Base-by-base conservation (phyloP, 2,797 vertebrate genomes). In the Trematomus bernacchii region DNA sequence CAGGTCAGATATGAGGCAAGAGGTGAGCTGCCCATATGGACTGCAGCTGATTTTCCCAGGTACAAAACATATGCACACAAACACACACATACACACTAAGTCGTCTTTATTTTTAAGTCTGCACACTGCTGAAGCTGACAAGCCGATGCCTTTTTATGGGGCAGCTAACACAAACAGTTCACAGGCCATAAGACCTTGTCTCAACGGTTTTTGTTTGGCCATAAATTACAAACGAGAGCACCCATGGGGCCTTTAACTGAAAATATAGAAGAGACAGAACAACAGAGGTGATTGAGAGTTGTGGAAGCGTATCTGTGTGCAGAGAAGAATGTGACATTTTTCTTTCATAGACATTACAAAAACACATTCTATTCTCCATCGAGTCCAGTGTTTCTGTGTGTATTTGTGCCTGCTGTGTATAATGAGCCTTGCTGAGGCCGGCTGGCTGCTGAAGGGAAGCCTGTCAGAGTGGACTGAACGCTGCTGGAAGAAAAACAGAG, bases 21-120 rank as follows among this genome's bases (percentile, higher is more conserved):
- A 77, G 42, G 59, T 71, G 51, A 83, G 84, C 92, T 92, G 92
- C 92, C 94, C 97, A 97, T 97, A 93, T 97, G 97, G 97, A 96
- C 90, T 87, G 81, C 96, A 97, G 96, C 96, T 96, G 96, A 97
- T 93, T 91, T 77, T 55, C 82, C 82, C 67, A 43, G 89, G 66
- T 70, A 79, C 79, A 84, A 83, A 62, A 82, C 70, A 71, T 87
- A 81, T 77, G 84, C 68, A 63, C 71, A 61, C 84, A 83, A 76
- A 84, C 75, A 66, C 73, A 68, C 33, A 37, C 33, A 37, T 2
- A 37, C 86, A 84, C 80, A 91, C 90, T 61, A 51, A 44, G 72
- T 73, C 68, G 71, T 77, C 33, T 77, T 87, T 71, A 76, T 73
- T 37, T 77, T 78, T 67, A 61, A 74, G 72, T 83, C 72, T 18